Evolutionary conservation across 2,113 vertebrate species (phyloP).

Genomic region (Neolamprologus hecqui): DNA sequence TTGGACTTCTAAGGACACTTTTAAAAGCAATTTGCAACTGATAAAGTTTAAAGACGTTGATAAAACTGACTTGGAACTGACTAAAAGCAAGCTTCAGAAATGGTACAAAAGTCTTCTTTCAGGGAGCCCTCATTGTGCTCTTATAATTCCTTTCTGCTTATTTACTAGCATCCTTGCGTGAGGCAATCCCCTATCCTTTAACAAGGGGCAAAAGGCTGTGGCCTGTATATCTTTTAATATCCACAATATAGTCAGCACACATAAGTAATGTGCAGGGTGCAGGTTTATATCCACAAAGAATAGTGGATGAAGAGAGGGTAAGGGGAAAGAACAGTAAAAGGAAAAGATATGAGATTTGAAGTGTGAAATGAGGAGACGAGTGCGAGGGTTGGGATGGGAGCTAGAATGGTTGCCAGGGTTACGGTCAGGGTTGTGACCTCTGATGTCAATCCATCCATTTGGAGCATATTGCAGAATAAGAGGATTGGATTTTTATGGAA

Average conservation of each 20-base stretch:
- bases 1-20: neutral
- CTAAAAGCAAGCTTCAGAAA: neutral
- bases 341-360: neutral
- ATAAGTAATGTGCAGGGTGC: neutral
- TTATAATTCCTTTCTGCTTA: neutral
- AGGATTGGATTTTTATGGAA: slow-evolving; percentile 59
- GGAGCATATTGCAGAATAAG: slow-evolving; percentile 54
- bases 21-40: neutral
- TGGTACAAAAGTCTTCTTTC: neutral
- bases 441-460: slow-evolving; percentile 49
- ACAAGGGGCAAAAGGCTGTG: neutral
- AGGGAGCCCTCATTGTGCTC: neutral
- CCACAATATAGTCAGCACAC: neutral
- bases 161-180: neutral
- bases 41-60: neutral
- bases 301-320: neutral
- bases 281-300: neutral
- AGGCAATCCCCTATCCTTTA: neutral
- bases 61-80: neutral
- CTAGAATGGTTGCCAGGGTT: slow-evolving; percentile 41
- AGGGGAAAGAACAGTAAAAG: neutral
- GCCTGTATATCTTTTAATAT: neutral
- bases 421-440: slow-evolving; percentile 30
- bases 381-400: neutral
- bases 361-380: neutral